Evolutionary conservation across 2,888 invertebrate genomes (phyloP), one percentile per base, ranked within the genome.

Genomic region (Aspidiotus rigidus): DNA sequence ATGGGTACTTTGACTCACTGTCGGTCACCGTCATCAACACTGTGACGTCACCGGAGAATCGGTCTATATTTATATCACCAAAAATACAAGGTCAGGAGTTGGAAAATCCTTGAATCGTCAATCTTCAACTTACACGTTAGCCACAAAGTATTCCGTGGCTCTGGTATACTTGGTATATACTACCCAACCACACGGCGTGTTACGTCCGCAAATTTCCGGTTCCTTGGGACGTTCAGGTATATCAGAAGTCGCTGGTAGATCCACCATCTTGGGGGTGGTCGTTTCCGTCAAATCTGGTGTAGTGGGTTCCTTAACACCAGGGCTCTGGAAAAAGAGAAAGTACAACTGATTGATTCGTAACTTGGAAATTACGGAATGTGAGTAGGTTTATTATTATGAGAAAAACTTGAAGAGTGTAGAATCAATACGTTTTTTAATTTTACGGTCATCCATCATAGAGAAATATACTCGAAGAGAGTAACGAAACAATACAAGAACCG

Each of bases 181-280:
- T 41, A 82, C 83, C 85, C 85, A 85, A 57, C 84, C 85, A 73
- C 85, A 85, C 3, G 84, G 83, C 55, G 78, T 78, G 62, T 74
- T 76, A 41, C 73, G 75, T 60, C 77, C 75, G 72, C 80, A 81
- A 56, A 71, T 72, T 73, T 75, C 75, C 39, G 61, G 10, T 7
- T 6, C 64, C 10, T 57, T 17, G 39, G 17, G n/a, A 7, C 41
- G 44, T 49, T 44, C 62, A 13, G 39, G n/a, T 10, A n/a, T 17
- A 28, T 8, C n/a, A 7, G 56, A 8, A 1, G n/a, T 3, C 15
- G 49, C 49, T 7, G 13, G 15, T 6, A 59, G 5, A 28, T 28
- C 28, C 28, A n/a, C n/a, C n/a, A n/a, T n/a, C 28, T 28, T 28
- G 28, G 28, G 28, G 28, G 5, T 28, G 0, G 53, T 17, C 3